phyloP scores from a whole-genome alignment of 2,888 invertebrate species.

The Dendrolimus houi region DNA sequence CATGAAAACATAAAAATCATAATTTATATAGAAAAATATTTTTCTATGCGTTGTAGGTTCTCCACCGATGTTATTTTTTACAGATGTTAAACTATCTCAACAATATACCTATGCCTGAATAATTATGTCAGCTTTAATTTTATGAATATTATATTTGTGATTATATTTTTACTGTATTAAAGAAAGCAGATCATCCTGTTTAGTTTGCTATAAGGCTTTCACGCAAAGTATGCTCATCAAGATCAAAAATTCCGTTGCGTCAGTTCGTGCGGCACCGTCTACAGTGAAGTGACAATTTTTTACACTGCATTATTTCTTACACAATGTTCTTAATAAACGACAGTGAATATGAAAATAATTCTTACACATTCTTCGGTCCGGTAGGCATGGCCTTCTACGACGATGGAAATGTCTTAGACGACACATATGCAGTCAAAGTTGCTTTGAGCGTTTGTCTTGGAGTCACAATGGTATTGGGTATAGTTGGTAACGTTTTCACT shows the following conservation, averaged over 20 bases:
- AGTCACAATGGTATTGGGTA: conserved; percentile 80
- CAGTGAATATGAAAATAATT: conserved; percentile 34
- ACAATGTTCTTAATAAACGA: conserved; percentile 19
- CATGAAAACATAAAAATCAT: too few relatives aligned
- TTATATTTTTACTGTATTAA: neutral
- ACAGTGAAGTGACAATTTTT: neutral
- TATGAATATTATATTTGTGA: too few relatives aligned
- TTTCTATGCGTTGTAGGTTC: too few relatives aligned
- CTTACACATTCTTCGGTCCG: conserved; percentile 48
- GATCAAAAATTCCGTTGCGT: conserved; percentile 31
- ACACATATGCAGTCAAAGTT: conserved; percentile 74
- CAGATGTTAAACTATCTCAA: too few relatives aligned
- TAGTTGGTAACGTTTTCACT: conserved; percentile 85
- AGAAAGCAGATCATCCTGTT: conserved; percentile 23
- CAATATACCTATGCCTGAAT: too few relatives aligned
- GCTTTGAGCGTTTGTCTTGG: conserved; percentile 71
- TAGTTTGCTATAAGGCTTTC: conserved; percentile 18
- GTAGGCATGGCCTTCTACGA: conserved; percentile 47
- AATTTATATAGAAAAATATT: too few relatives aligned
- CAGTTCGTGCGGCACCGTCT: conserved; percentile 21
- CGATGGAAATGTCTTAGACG: conserved; percentile 49
- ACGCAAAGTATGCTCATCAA: conserved; percentile 15
- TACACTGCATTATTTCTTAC: conserved; percentile 1
- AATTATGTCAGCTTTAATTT: too few relatives aligned
- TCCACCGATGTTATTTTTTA: too few relatives aligned